Percentiles rank a stretch among this genome's conserved stretches.
Evolutionary conservation across 2,113 vertebrate genomes (phyloP).

Genomic region (Caretta caretta): DNA sequence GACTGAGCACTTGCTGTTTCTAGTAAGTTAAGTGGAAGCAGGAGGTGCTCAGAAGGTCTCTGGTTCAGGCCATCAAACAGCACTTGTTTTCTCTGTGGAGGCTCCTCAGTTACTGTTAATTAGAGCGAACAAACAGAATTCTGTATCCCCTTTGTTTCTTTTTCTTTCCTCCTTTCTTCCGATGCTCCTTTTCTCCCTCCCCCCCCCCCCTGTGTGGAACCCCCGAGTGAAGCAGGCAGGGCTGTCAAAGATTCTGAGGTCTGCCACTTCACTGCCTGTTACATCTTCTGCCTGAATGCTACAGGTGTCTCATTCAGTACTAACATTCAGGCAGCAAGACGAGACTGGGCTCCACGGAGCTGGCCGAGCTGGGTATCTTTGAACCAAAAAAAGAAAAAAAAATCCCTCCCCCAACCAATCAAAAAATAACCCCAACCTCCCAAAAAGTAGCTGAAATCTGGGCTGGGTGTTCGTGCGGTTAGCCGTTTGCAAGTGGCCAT

Average conservation of each 20-base stretch:
- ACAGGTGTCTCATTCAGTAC: slow-evolving; percentile 21
- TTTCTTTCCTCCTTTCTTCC: background rate
- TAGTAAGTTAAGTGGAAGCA: background rate
- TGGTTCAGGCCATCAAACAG: background rate
- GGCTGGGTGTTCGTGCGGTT: slow-evolving; percentile 94
- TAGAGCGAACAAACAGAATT: background rate
- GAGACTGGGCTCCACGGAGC: slow-evolving; percentile 62
- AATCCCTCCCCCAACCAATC: background rate
- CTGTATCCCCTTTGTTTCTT: background rate
- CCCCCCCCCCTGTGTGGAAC: background rate
- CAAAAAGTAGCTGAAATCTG: slow-evolving; percentile 80
- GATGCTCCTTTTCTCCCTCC: background rate
- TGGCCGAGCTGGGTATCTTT: slow-evolving; percentile 74
- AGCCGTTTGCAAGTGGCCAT: slow-evolving; percentile 93
- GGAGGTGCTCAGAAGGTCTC: slow-evolving; percentile 34
- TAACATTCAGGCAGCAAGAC: slow-evolving; percentile 79
- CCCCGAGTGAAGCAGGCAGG: slow-evolving; percentile 26
- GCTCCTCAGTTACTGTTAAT: background rate
- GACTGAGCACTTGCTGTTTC: slow-evolving; percentile 3
- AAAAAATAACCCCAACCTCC: slow-evolving; percentile 13
- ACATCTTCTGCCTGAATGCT: slow-evolving; percentile 81
- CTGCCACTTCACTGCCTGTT: slow-evolving; percentile 67
- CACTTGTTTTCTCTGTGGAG: background rate
- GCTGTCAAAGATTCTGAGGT: slow-evolving; percentile 73
- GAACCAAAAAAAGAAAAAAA: background rate